Evolutionary conservation across 2,888 invertebrate genomes (phyloP).

Genomic region (Lasioglossum vierecki): DNA sequence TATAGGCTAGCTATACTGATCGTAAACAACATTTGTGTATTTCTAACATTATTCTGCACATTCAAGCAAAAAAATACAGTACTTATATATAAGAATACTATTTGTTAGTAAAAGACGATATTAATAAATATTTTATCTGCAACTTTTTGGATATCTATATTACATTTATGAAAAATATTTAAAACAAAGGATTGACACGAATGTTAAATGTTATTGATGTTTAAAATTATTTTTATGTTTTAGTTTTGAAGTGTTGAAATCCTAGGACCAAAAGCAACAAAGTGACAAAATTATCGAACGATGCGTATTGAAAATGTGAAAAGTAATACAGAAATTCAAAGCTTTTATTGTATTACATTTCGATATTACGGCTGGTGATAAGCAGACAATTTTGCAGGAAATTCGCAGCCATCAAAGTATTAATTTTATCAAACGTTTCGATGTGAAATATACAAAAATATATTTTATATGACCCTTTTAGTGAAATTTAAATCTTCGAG

Average conservation of each 20-base stretch:
- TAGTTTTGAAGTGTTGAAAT: background rate
- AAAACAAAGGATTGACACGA: background rate
- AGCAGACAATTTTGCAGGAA: background rate
- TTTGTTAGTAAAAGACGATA: background rate
- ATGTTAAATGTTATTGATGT: background rate
- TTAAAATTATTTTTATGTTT: background rate
- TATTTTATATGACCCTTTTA: slow-evolving; percentile 10
- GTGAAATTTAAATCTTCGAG: slow-evolving; percentile 16
- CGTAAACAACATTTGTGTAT: background rate
- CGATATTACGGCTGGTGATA: background rate
- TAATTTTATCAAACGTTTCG: slow-evolving; percentile 10
- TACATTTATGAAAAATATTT: background rate
- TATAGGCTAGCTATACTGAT: background rate
- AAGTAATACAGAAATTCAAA: background rate
- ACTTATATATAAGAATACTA: background rate
- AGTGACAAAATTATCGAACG: background rate
- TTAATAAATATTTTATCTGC: background rate
- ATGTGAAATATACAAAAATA: slow-evolving; percentile 1
- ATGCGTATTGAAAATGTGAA: background rate
- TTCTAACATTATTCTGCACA: background rate
- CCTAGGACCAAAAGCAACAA: background rate
- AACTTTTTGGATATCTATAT: background rate
- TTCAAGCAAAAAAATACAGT: background rate
- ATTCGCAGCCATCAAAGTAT: background rate
- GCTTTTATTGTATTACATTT: slow-evolving; percentile 18